These are phyloP conservation scores for Ciconia nigra DNA, from an alignment of 2,797 vertebrate genomes.

Conservation along the genomic window DNA sequence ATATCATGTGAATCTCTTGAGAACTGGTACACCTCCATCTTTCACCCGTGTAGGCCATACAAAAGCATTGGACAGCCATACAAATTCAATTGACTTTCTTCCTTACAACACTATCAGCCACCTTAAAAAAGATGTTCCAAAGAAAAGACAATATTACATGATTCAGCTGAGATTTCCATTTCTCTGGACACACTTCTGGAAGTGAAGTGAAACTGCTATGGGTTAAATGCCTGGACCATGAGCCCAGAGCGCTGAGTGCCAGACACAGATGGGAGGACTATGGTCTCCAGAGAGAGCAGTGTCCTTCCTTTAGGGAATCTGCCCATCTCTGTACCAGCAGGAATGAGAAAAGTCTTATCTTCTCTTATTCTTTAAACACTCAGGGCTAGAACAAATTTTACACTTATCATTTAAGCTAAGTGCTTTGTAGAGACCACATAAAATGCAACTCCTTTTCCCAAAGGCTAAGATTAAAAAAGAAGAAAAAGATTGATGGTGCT, in stretches of 20 bases:
- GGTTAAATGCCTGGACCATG: not conserved
- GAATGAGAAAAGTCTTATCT: not conserved
- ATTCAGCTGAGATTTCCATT: not conserved
- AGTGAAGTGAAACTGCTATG: not conserved
- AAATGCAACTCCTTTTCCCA: not conserved
- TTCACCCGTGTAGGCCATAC: accelerated
- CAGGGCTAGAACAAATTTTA: not conserved
- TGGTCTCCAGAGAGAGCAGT: not conserved
- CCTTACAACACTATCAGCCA: not conserved
- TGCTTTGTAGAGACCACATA: not conserved
- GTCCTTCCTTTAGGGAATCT: not conserved
- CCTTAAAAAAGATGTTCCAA: not conserved
- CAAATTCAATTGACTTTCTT: not conserved
- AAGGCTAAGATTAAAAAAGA: not conserved
- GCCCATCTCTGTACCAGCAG: not conserved
- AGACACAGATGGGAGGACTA: not conserved
- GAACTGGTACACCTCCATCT: not conserved
- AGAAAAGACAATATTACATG: not conserved
- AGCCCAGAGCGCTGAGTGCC: not conserved
- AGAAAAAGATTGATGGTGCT: not conserved
- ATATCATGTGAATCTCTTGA: not conserved
- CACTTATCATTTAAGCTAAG: not conserved
- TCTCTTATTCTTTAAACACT: not conserved
- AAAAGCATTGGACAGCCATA: not conserved
- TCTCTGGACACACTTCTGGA: not conserved